Conservation (phyloP, 2,113 vertebrate species). For the Psettodes erumei region DNA sequence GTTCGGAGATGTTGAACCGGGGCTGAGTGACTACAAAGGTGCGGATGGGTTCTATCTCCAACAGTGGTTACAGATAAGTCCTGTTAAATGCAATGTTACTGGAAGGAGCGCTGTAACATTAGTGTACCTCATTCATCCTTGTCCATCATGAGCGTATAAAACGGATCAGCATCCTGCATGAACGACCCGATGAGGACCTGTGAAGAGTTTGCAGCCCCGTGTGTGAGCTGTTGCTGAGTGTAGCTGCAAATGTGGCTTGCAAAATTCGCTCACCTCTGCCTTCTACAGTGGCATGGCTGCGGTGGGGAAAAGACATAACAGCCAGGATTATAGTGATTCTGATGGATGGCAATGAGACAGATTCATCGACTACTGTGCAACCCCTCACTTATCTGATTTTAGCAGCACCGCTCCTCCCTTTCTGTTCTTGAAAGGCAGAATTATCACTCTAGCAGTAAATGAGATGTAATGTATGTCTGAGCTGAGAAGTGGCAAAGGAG, state of each 20-base stretch:
- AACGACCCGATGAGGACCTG: conserved; percentile 1
- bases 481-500: conserved; percentile 67
- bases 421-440: conserved; percentile 74
- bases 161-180: not conserved
- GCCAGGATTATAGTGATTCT: conserved; percentile 66
- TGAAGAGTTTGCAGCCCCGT: conserved; percentile 27
- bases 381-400: conserved; percentile 79
- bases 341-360: conserved; percentile 78
- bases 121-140: conserved; percentile 7
- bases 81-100: conserved; percentile 4
- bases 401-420: conserved; percentile 72
- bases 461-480: conserved; percentile 76
- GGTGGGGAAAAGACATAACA: conserved; percentile 50
- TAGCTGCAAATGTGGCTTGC: conserved; percentile 19
- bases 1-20: conserved; percentile 9
- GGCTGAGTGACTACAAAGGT: no score
- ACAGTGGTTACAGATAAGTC: not conserved
- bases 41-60: not conserved
- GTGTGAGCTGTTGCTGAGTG: not conserved
- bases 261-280: conserved; percentile 47
- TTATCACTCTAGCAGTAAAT: conserved; percentile 71
- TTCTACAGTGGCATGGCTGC: conserved; percentile 34
- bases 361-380: conserved; percentile 76
- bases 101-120: not conserved
- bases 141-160: conserved; percentile 35